Base-by-base conservation (phyloP, 2,113 vertebrate genomes). In the Thomomys bottae region DNA sequence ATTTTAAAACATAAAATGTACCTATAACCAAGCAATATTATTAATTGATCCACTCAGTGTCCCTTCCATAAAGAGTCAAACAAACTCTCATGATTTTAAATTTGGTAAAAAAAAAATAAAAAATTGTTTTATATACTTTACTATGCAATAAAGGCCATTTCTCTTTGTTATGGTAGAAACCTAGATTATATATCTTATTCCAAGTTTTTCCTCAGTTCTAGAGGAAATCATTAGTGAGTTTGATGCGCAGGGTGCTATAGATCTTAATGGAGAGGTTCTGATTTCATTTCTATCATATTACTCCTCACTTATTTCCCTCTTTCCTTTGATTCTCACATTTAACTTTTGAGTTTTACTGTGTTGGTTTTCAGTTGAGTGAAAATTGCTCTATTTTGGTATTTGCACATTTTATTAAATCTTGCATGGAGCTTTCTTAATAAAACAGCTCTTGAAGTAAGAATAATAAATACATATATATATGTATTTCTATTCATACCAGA, bases 341-440 rank as follows among this genome's bases (percentile, higher is more conserved):
- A 68, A 30, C 38, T 59, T 59, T 83, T 82, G 63, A 67, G 38
- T 20, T 82, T 59, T 66, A 36, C 64, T 63, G 7, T 38, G 81
- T n/a, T 34, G 38, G 57, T 38, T 89, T 93, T 82, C 3, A 10
- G 28, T 72, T 61, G 72, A 78, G 63, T 67, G 54, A 68, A 10
- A 68, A 86, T 81, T 26, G 14, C 8, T 26, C 34, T 63, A 21
- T 87, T 93, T 89, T 45, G 42, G 2, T 71, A 80, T 89, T 24
- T 87, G 14, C 68, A 42, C 11, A 84, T 84, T 94, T 78, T 91
- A 89, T 40, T 64, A 91, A 87, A 80, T 24, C 42, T 32, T n/a
- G 18, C 18, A 71, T 76, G n/a, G 54, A 11, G 14, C 28, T 66
- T 82, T 54, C 20, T 59, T 84, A 34, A 34, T 17, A 70, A 90